Conservation (phyloP, 53 echinoderm and acorn worm species). For the Antedon mediterranea region DNA sequence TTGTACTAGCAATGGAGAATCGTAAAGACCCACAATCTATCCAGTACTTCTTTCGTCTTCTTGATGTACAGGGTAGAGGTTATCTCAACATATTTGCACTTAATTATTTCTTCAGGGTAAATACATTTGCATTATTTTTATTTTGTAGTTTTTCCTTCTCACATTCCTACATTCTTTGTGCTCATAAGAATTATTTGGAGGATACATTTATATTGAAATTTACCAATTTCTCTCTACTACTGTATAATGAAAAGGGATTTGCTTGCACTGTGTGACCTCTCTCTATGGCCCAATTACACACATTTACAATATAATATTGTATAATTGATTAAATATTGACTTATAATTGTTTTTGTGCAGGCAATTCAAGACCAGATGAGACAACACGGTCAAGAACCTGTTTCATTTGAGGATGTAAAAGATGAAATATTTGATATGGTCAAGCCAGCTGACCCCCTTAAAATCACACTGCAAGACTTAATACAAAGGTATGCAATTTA, state of each 20-base stretch:
- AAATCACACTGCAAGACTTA: conserved; percentile 80
- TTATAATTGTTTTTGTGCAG: conserved; percentile 9
- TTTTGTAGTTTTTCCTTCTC: not conserved
- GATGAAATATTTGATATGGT: conserved; percentile 99
- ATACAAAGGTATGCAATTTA: conserved; percentile 66
- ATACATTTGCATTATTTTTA: conserved; percentile 3
- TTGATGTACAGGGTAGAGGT: conserved; percentile 84
- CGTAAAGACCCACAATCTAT: conserved; percentile 80
- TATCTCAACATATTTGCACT: conserved; percentile 95
- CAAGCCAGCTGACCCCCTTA: conserved; percentile 78
- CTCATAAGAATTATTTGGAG: too few relatives aligned
- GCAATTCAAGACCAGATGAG: conserved; percentile 93
- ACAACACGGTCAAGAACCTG: conserved; percentile 87
- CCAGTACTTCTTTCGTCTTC: conserved; percentile 88
- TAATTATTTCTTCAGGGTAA: conserved; percentile 91
- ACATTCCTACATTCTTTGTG: not conserved
- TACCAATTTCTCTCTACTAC: too few relatives aligned
- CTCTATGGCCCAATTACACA: too few relatives aligned
- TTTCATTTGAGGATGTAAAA: conserved; percentile 94
- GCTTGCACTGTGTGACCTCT: too few relatives aligned
- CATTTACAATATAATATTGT: too few relatives aligned
- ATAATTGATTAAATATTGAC: too few relatives aligned
- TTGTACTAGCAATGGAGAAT: conserved; percentile 94
- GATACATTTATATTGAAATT: too few relatives aligned
- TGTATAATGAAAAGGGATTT: too few relatives aligned